Evolutionary conservation across 2,888 invertebrate genomes (phyloP), one percentile per base, ranked within the genome.

Genomic region (Tetheella fluctuosa): DNA sequence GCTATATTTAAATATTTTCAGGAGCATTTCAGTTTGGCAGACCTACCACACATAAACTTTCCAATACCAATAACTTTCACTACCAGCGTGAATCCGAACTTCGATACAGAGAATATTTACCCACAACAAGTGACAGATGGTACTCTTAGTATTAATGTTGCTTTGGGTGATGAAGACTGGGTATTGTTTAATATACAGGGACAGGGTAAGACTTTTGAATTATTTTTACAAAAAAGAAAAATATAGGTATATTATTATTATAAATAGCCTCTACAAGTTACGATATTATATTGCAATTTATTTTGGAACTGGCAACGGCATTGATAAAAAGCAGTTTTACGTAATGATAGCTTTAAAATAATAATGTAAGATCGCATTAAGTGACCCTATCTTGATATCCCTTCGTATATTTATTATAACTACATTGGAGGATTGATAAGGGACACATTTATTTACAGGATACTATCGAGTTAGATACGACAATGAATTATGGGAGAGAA

Each of bases 391-490:
- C 7, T 30, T 10, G 10, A 2, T 10, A 30, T 10, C 30, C 30
- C 30, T 30, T 2, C 30, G 30, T 10, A 30, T 30, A 30, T 8
- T 30, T 30, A 30, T 30, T 8, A 30, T 30, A 30, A 10, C 30
- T 30, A 30, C 8, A 30, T 10, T 30, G 8, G 7, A 7, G 7
- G 0, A 7, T n/a, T 5, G 7, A 10, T 13, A 60, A 25, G 23
- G 12, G 48, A 55, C 54, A 17, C 58, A 39, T 17, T 12, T 53
- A 20, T 52, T 73, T 70, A 23, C 61, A 91, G 95, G 94, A 23
- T 95, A 94, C 71, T 96, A 96, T 75, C 92, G 96, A 63, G 96
- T 96, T 0, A 96, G 95, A 79, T 96, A 96, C 74, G 96, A 96
- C 64, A 65, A 64, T 1, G 83, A 80, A 1, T 94, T 96, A 70